Evolutionary conservation across 2,888 invertebrate species (phyloP), one percentile per base, ranked within the genome.

Genomic region (Chorisops tibialis): DNA sequence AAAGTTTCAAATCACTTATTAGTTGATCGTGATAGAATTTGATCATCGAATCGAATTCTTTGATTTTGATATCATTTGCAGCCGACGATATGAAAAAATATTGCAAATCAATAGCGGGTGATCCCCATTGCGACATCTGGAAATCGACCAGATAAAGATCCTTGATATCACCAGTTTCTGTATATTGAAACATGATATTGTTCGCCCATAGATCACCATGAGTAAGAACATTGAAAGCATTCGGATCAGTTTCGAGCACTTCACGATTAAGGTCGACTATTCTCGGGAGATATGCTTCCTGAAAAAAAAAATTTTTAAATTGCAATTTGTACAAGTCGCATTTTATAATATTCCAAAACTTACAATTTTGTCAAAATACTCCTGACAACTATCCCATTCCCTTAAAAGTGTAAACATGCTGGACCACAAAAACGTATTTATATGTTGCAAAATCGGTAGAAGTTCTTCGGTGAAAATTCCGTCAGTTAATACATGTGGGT

Each of bases 181-280:
- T 47, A 61, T 74, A 68, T 37, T 72, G 68, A 24, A 76, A 75
- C 67, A 76, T 71, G 0, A 74, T 68, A 38, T 75, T 75, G 41
- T 75, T 75, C n/a, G 72, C 69, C 75, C 75, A 75, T 56, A 70
- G 70, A 47, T 75, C 75, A 1, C 76, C 76, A 62, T 75, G 75
- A 48, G 64, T 75, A 0, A 75, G 50, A 4, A 72, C 73, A 52
- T 71, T 71, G 18, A 76, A 73, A 3, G 70, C 70, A 3, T 52
- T 48, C 0, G 67, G 68, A 64, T 72, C 65, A 1, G 37, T 2
- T 4, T 65, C 61, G 5, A 64, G 65, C 4, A 52, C 4, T 0
- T 19, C 1, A 0, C 60, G n/a, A 0, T 70, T 66, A 3, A 47
- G 6, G 0, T 69, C 61, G 2, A 16, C 24, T 7, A 24, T 35